phyloP scores from a whole-genome alignment of 2,888 invertebrate species.

The Drosophila suboccidentalis region DNA sequence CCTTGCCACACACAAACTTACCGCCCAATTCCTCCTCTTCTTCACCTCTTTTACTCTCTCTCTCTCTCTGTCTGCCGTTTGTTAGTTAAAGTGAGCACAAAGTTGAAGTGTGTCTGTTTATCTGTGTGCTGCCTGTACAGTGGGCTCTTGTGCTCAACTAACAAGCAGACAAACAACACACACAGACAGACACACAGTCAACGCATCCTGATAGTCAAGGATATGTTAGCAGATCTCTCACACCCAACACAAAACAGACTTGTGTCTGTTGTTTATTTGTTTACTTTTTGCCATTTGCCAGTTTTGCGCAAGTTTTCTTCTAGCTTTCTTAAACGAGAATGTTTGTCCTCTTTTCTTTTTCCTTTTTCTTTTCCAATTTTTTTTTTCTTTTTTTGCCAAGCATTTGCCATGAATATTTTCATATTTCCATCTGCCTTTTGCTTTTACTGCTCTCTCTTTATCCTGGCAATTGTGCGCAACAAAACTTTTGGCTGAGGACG shows the following conservation, averaged over 20 bases:
- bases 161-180: conserved; percentile 45
- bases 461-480: conserved; percentile 69
- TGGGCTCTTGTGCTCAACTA: conserved; percentile 39
- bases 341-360: conserved; percentile 16
- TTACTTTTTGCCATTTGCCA: conserved; percentile 77
- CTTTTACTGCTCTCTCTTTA: conserved; percentile 43
- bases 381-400: conserved; percentile 25
- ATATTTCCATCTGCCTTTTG: conserved; percentile 65
- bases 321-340: conserved; percentile 39
- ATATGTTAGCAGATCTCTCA: conserved; percentile 36
- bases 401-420: conserved; percentile 71
- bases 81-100: conserved; percentile 37
- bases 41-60: neutral
- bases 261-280: conserved; percentile 73
- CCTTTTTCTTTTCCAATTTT: conserved; percentile 11
- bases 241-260: conserved; percentile 6
- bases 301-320: conserved; percentile 62
- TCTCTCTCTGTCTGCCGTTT: neutral
- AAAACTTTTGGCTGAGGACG: conserved; percentile 68
- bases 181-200: conserved; percentile 9
- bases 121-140: conserved; percentile 37
- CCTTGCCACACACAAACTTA: conserved; percentile 5
- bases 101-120: conserved; percentile 30
- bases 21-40: neutral
- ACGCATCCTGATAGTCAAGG: conserved; percentile 39